A percentile compares a stretch with the other conserved stretches of the same genome.
These are phyloP conservation scores for Adelosebastes latens DNA, from an alignment of 2,797 vertebrate species.

Conservation along the genomic window DNA sequence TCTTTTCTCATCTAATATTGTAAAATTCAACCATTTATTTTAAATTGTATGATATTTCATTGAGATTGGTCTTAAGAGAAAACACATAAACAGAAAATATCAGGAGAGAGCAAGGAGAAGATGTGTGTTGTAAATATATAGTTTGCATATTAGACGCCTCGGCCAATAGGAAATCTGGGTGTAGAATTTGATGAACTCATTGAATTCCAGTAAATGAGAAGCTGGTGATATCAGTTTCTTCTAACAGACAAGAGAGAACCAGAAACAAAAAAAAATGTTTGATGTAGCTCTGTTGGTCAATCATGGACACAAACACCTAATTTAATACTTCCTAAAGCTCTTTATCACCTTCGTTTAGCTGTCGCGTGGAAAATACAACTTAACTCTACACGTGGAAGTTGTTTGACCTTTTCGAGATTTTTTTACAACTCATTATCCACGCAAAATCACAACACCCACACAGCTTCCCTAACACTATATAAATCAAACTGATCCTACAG, in stretches of 20 bases:
- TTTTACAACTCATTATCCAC: background rate
- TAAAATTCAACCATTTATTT: background rate
- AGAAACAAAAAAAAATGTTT: background rate
- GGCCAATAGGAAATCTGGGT: background rate
- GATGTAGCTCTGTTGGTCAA: background rate
- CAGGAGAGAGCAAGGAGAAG: background rate
- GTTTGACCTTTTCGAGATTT: conserved; percentile 22
- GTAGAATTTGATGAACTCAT: background rate
- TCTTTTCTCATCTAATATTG: background rate
- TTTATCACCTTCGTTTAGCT: background rate
- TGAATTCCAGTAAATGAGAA: conserved; percentile 2
- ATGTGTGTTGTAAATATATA: background rate
- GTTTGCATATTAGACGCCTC: background rate
- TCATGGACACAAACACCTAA: background rate
- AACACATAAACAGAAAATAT: background rate
- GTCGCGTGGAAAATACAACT: rapidly evolving
- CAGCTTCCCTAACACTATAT: conserved; percentile 37
- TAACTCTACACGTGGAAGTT: background rate
- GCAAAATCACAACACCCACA: conserved; percentile 1
- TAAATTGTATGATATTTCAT: background rate
- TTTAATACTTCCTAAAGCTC: background rate
- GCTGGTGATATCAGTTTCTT: background rate
- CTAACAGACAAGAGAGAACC: background rate
- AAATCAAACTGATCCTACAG: background rate
- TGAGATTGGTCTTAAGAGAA: background rate